Base-by-base conservation (phyloP, 2,888 invertebrate genomes). In the Bombyx huttoni region DNA sequence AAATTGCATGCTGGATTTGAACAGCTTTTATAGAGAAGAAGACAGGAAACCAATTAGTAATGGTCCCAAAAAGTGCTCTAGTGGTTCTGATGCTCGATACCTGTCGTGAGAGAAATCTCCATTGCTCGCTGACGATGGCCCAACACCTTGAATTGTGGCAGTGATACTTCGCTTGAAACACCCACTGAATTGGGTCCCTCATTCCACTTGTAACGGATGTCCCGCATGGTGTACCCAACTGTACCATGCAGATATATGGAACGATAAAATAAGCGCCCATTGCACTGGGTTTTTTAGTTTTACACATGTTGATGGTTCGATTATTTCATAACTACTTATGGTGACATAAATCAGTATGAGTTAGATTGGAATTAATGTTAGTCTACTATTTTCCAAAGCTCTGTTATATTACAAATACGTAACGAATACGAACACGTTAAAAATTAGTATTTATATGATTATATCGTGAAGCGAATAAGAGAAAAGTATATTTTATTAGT, bases 221-320 rank as follows among this genome's bases (percentile, higher is more conserved):
- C 97, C 91, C 95, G 92, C 96, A 96, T 97, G 89, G 97, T 97
- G 93, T 97, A 97, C 92, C 97, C 97, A 93, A 97, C 97, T 97
- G 92, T 89, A 78, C 78, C 84, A 81, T 83, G 82, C 84, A 84
- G 79, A 86, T 67, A 85, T 81, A 84, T 78, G 81, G 67, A 82
- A 78, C 75, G 78, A 79, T 84, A 80, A 79, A 83, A 76, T 73
- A 85, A 82, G 80, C 84, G 75, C 88, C 88, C 89, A 88, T 87
- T 73, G 71, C 80, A 85, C 75, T 89, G 88, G 88, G 87, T 72
- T 84, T 87, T 86, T 24, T 61, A 61, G 57, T 61, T 61, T 64
- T 55, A 63, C 68, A 67, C 54, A 61, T 56, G 65, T 72, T 67
- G 65, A 70, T 70, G 65, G 58, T 57, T 61, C 59, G 57, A 48